phyloP scores from a whole-genome alignment of 2,888 invertebrate species.

The Folsomia candida region DNA sequence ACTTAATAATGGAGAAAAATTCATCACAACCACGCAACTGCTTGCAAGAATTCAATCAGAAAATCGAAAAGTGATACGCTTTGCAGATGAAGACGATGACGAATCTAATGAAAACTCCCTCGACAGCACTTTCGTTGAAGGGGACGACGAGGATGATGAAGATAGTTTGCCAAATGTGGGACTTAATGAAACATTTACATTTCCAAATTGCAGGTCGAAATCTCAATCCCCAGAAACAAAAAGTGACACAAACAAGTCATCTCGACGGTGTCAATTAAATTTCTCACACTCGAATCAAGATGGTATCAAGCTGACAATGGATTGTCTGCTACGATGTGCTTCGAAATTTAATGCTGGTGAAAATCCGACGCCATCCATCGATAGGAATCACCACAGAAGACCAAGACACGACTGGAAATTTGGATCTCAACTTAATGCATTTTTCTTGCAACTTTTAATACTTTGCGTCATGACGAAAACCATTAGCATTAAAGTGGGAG shows the following conservation, averaged over 20 bases:
- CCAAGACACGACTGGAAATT: conserved; percentile 28
- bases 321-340: conserved; percentile 37
- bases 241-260: neutral
- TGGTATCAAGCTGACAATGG: conserved; percentile 41
- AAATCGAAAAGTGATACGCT: neutral
- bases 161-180: neutral
- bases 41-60: conserved; percentile 60
- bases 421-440: conserved; percentile 24
- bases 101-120: conserved; percentile 9
- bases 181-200: conserved; percentile 1
- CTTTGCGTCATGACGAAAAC: conserved; percentile 34
- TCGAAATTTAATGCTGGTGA: conserved; percentile 37
- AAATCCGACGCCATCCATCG: conserved; percentile 32
- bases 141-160: neutral
- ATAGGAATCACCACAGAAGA: conserved; percentile 21
- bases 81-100: neutral
- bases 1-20: conserved; percentile 79
- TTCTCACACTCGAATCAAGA: neutral
- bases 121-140: conserved; percentile 6
- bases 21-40: conserved; percentile 78
- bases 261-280: too few relatives aligned
- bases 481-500: conserved; percentile 2
- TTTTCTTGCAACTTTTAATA: conserved; percentile 37
- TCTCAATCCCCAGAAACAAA: neutral
- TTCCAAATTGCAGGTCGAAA: neutral